A percentile compares a stretch with the other conserved stretches of the same genome.
These are phyloP conservation scores for Actias luna DNA, from an alignment of 2,888 invertebrate species.

Conservation along the genomic window DNA sequence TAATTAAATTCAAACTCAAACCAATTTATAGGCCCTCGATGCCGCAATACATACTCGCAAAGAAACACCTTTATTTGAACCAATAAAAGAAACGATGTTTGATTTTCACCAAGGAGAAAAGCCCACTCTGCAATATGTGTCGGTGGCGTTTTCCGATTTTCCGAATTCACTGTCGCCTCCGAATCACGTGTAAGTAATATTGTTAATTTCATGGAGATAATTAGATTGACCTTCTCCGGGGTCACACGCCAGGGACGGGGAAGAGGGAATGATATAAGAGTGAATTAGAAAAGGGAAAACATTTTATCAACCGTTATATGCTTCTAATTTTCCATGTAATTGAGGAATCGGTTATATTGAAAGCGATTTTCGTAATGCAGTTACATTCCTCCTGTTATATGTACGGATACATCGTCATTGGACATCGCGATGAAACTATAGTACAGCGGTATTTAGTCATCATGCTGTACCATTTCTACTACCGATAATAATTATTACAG, in stretches of 20 bases:
- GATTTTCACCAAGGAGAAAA: not conserved
- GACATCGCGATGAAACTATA: too few relatives aligned
- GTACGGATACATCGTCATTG: too few relatives aligned
- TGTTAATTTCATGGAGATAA: constrained; percentile 18
- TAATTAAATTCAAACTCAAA: too few relatives aligned
- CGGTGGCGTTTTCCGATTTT: not conserved
- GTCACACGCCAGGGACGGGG: not conserved
- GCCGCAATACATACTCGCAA: not conserved
- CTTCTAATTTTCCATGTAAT: constrained; percentile 10
- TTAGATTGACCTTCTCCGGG: constrained; percentile 11
- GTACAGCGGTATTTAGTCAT: too few relatives aligned
- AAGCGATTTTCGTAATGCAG: constrained; percentile 2
- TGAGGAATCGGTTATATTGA: not conserved
- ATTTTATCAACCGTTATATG: constrained; percentile 8
- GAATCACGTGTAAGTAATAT: constrained; percentile 13
- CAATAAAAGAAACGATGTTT: not conserved
- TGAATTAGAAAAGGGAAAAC: constrained; percentile 14
- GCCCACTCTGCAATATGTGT: not conserved
- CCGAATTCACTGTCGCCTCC: not conserved
- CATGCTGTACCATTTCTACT: too few relatives aligned
- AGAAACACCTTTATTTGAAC: not conserved
- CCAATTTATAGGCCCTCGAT: too few relatives aligned
- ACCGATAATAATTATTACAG: too few relatives aligned
- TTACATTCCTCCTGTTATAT: not conserved
- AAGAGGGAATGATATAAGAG: constrained; percentile 1